phyloP scores from a whole-genome alignment of 2,113 vertebrate genomes.

The Turnix velox region DNA sequence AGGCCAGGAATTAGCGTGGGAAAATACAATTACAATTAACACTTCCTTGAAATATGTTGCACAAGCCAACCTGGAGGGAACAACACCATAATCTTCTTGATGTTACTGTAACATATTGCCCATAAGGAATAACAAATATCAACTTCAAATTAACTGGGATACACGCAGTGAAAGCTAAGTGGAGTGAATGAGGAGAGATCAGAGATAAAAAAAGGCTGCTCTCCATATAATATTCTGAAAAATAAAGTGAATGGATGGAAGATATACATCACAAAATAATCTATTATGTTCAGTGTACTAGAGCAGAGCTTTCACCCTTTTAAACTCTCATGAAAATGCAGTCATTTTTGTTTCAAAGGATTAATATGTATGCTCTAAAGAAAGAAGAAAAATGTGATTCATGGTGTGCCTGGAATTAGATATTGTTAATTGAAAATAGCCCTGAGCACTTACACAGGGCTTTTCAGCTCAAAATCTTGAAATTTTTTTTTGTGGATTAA shows the following conservation, averaged over 20 bases:
- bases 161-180: constrained; percentile 6
- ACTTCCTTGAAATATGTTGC: neutral
- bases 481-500: neutral
- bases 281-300: constrained; percentile 15
- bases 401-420: constrained; percentile 17
- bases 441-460: neutral
- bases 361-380: constrained; percentile 62
- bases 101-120: neutral
- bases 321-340: constrained; percentile 67
- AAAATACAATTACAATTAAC: neutral
- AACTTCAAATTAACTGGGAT: constrained; percentile 24
- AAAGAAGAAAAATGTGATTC: constrained; percentile 48
- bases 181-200: neutral
- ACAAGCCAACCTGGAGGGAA: neutral
- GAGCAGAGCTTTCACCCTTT: constrained; percentile 51
- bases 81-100: neutral
- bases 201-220: constrained; percentile 17
- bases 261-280: constrained; percentile 41
- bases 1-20: neutral
- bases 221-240: constrained; percentile 37
- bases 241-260: constrained; percentile 50
- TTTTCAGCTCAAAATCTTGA: constrained; percentile 9
- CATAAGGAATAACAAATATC: neutral
- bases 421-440: constrained; percentile 44
- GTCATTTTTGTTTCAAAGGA: constrained; percentile 56